Base-by-base conservation (phyloP, 1,140 invertebrate species). In the Scylla paramamosain region DNA sequence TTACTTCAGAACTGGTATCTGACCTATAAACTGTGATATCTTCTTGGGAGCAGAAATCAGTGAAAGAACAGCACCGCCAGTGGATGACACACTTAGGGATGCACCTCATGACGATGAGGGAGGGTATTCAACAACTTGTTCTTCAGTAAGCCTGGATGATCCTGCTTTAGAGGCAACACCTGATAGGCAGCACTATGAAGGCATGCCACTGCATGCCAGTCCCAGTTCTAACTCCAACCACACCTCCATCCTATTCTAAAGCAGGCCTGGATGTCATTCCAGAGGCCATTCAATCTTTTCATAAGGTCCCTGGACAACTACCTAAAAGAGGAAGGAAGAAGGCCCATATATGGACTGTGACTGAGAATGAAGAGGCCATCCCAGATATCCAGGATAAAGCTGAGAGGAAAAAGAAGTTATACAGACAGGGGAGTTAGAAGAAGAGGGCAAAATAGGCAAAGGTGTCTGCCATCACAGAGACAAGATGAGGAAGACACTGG, bases 1-100 rank as follows among this genome's bases (percentile, higher is more conserved):
- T 4, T 92, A 8, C 83, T 84, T 92, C 77, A 77, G 4, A 84
- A 92, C 91, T 29, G 52, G 91, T 83, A 92, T 92, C 45, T 92
- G 91, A 52, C 91, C 52, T 8, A 83, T 92, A 3, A 92, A 92
- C 45, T 1, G 91, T 3, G 32, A 92, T n/a, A 92, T 77, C n/a
- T 92, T 92, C 67, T 0, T 92, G 39, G 31, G 48, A 29, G 77
- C 91, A 16, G 1, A 6, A 29, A 52, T 92, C 4, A 77, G 7
- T 8, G 52, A 92, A 12, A 92, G 67, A 28, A 48, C 91, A n/a
- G n/a, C n/a, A n/a, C n/a, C n/a, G n/a, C n/a, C n/a, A n/a, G n/a
- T n/a, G n/a, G n/a, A n/a, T n/a, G n/a, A n/a, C n/a, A n/a, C n/a
- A n/a, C n/a, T n/a, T n/a, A n/a, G n/a, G n/a, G n/a, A n/a, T n/a